A percentile compares a stretch with the other conserved stretches of the same genome.
Evolutionary conservation across 2,888 invertebrate genomes (phyloP).

Genomic region (Nebria brevicollis): DNA sequence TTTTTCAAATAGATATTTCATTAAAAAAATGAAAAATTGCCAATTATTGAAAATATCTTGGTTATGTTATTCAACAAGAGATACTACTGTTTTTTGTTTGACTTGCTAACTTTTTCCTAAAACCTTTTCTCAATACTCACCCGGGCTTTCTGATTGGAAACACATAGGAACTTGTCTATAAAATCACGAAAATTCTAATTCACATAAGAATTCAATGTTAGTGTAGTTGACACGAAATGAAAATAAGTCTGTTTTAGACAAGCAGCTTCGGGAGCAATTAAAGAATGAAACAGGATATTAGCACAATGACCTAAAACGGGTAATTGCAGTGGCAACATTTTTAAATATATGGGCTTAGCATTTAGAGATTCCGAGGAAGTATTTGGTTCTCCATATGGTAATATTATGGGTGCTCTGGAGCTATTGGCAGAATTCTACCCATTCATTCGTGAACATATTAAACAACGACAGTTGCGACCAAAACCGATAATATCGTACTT

Average conservation of each 20-base stretch:
- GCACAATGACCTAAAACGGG: constrained; percentile 16
- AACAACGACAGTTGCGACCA: constrained; percentile 51
- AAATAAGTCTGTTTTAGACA: background rate
- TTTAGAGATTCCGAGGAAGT: constrained; percentile 51
- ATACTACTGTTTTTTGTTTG: too few relatives aligned
- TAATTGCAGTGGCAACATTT: constrained; percentile 23
- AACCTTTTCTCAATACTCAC: too few relatives aligned
- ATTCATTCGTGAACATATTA: constrained; percentile 53
- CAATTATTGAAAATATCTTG: too few relatives aligned
- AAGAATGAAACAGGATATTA: constrained; percentile 20
- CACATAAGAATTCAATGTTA: constrained; percentile 13
- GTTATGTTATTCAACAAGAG: too few relatives aligned
- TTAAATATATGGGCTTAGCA: constrained; percentile 7
- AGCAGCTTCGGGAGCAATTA: constrained; percentile 10
- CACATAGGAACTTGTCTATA: background rate
- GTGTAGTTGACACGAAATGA: background rate
- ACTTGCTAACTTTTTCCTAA: too few relatives aligned
- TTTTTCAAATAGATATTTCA: too few relatives aligned
- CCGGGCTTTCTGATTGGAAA: too few relatives aligned
- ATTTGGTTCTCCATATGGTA: constrained; percentile 52
- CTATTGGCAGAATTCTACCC: constrained; percentile 54
- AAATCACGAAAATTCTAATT: constrained; percentile 14
- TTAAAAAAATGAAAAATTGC: too few relatives aligned
- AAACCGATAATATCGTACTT: constrained; percentile 50
- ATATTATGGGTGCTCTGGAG: constrained; percentile 53